These are phyloP conservation scores for Atractosteus spatula DNA, from an alignment of 2,113 vertebrate species.

Conservation along the genomic window DNA sequence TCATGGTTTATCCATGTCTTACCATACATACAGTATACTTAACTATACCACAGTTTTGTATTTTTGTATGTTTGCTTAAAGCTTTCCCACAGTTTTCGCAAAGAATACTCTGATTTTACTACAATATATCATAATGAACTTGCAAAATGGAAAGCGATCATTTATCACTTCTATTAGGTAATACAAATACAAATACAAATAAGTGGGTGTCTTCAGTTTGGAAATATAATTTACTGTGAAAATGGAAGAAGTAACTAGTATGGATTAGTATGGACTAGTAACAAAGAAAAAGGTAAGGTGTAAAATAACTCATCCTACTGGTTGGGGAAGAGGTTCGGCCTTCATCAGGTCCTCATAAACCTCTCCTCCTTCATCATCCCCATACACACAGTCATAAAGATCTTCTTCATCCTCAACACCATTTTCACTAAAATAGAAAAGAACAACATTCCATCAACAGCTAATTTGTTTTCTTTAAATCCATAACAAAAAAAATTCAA, in stretches of 20 bases:
- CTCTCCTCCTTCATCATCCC: slow-evolving; percentile 91
- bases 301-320: slow-evolving; percentile 57
- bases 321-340: slow-evolving; percentile 77
- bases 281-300: not conserved
- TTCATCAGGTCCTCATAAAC: slow-evolving; percentile 98
- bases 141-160: no score
- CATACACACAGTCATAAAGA: slow-evolving; percentile 93
- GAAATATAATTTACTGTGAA: not conserved
- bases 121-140: no score
- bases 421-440: slow-evolving; percentile 70
- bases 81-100: no score
- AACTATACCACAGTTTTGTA: no score
- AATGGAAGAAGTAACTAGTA: no score
- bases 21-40: no score
- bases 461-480: no score
- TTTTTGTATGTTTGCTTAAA: no score
- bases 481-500: no score
- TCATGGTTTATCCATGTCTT: no score
- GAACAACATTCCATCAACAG: not conserved
- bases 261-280: not conserved
- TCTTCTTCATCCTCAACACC: slow-evolving; percentile 84
- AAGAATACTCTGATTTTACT: no score
- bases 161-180: no score
- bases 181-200: not conserved
- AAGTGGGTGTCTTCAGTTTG: not conserved